A percentile compares a stretch with the other conserved stretches of the same genome.
These are phyloP conservation scores for Cecropterus lyciades DNA, from an alignment of 1,140 invertebrate species.

Conservation along the genomic window DNA sequence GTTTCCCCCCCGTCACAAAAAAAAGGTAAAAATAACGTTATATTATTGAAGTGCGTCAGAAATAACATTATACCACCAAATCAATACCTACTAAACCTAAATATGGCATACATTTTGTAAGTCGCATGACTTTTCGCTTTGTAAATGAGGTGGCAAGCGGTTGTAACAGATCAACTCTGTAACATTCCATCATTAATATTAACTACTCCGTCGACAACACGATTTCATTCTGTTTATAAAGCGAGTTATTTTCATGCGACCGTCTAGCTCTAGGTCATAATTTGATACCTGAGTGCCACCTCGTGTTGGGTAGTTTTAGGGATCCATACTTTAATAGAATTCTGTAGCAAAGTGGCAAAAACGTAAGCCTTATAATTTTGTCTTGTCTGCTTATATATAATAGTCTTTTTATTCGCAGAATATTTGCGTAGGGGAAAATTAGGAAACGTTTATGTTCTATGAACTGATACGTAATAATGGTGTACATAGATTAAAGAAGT, in stretches of 20 bases:
- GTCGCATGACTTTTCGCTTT: constrained; percentile 26
- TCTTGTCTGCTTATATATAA: no score
- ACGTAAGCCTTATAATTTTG: no score
- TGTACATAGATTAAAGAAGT: no score
- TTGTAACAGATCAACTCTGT: constrained; percentile 23
- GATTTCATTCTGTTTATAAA: constrained; percentile 13
- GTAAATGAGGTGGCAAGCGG: constrained; percentile 22
- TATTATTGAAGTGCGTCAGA: constrained; percentile 24
- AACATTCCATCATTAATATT: constrained; percentile 37
- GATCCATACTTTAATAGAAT: no score
- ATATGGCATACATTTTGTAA: constrained; percentile 37
- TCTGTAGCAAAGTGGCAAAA: background rate
- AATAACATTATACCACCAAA: constrained; percentile 12
- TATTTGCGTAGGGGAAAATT: no score
- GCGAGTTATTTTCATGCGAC: constrained; percentile 11
- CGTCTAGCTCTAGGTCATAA: constrained; percentile 2
- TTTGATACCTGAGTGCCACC: background rate
- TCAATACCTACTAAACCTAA: constrained; percentile 18
- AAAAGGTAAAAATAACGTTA: no score
- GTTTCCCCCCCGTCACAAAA: no score
- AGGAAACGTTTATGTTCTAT: no score
- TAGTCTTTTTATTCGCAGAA: no score
- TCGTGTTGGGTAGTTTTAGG: no score
- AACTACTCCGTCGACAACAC: constrained; percentile 24
- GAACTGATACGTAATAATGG: no score